Conservation (phyloP, 2,797 vertebrate species). For the Carcharodon carcharias region DNA sequence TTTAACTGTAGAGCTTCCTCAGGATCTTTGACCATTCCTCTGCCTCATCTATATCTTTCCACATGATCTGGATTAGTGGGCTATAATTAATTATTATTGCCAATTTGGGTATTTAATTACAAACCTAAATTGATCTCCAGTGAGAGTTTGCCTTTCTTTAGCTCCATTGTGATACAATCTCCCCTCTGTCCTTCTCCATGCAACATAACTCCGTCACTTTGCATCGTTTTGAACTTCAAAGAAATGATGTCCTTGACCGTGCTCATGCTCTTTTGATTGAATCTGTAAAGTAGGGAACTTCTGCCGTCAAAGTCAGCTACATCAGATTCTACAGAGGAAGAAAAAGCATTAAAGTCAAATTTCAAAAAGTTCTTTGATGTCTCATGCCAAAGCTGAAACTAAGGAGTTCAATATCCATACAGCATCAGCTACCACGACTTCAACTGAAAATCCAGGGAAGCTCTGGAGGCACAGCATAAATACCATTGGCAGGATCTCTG, state of each 20-base stretch:
- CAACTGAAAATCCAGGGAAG: neutral
- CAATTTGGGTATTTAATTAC: constrained; percentile 31
- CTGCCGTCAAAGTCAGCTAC: constrained; percentile 88
- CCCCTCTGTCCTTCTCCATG: constrained; percentile 84
- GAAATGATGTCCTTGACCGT: constrained; percentile 95
- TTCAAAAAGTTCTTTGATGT: neutral
- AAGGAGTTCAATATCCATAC: neutral
- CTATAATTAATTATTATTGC: neutral
- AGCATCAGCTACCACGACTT: no score
- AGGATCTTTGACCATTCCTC: neutral
- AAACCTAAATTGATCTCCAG: constrained; percentile 84
- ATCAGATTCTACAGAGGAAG: constrained; percentile 66
- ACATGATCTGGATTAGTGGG: neutral
- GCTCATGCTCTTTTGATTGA: constrained; percentile 95
- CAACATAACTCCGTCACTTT: constrained; percentile 83
- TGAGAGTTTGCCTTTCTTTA: constrained; percentile 73
- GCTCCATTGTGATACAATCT: constrained; percentile 67
- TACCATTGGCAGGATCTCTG: neutral
- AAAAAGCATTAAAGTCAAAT: neutral
- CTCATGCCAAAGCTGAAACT: neutral
- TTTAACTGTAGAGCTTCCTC: neutral
- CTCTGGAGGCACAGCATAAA: neutral
- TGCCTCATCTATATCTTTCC: neutral
- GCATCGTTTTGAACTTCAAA: constrained; percentile 86
- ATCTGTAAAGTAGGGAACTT: constrained; percentile 89